phyloP scores from a whole-genome alignment of 2,888 invertebrate genomes.

The Cryptosula pallasiana region DNA sequence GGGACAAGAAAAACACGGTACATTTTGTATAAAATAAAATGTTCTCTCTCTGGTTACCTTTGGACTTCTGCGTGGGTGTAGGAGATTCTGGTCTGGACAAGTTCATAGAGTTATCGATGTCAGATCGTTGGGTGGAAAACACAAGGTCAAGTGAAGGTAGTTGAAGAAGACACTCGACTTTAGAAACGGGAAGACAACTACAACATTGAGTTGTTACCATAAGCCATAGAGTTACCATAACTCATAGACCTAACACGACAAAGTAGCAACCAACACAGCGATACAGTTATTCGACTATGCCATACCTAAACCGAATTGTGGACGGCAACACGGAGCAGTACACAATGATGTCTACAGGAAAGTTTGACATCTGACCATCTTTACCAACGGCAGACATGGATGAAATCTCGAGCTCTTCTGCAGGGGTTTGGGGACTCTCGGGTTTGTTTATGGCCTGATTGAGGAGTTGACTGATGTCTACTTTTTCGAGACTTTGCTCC shows the following conservation, averaged over 20 bases:
- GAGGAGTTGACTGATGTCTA: conserved; percentile 17
- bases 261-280: background rate
- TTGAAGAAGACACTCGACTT: conserved; percentile 91
- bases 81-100: conserved; percentile 33
- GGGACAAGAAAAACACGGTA: too few relatives aligned
- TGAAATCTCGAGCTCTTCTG: background rate
- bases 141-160: conserved; percentile 95
- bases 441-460: background rate
- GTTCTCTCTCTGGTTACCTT: too few relatives aligned
- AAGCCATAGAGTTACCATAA: too few relatives aligned
- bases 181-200: conserved; percentile 83
- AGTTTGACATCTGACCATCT: conserved; percentile 56
- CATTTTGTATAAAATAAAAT: too few relatives aligned
- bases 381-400: background rate
- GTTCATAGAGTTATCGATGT: conserved; percentile 33
- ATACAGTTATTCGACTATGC: background rate
- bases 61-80: conserved; percentile 35
- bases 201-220: too few relatives aligned
- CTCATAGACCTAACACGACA: background rate
- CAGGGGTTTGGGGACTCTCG: background rate
- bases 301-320: conserved; percentile 75
- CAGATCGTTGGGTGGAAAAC: conserved; percentile 64
- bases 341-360: conserved; percentile 97
- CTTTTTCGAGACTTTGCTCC: conserved; percentile 89
- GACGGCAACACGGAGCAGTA: conserved; percentile 98